Base-by-base conservation (phyloP, 1,140 invertebrate genomes). In the Cataglyphis hispanica region DNA sequence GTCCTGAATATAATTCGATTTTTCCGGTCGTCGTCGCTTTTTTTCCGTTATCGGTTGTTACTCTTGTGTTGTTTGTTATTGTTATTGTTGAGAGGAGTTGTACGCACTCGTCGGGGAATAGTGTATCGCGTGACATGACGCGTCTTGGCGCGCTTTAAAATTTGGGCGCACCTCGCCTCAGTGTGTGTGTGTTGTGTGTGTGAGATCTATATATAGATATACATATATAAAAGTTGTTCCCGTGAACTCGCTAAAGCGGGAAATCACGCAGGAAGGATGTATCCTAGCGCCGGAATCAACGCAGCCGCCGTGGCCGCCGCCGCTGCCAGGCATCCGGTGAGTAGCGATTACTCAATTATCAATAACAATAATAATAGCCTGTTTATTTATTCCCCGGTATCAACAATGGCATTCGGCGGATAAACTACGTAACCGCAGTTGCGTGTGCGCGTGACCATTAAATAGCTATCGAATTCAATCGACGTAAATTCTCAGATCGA, bases 211-310 rank as follows among this genome's bases (percentile, higher is more conserved):
- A 61, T 31, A 61, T 61, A 27, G 3, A 27, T 25, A 61, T 16
- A 31, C 5, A 25, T 61, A 61, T 13, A 61, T 60, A 63, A 25
- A 63, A 63, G 22, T 63, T 63, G 22, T 61, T 61, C 31, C 22
- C 22, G 22, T 31, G 60, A 63, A 63, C 60, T 22, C 60, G 60
- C 60, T 25, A 27, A 37, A 64, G 72, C 58, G 64, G 66, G 50
- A 64, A 67, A 60, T 16, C 69, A 66, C 43, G 77, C 43, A 83
- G 80, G 67, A 85, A 95, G 94, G 90, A 96, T 96, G 96, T 96
- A 96, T 94, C 96, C 96, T 40, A 96, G 95, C 93, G 95, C 96
- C 92, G 96, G 96, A 94, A 96, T 96, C 93, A 96, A 96, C 91
- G 96, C 96, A 86, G 96, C 96, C 90, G 96, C 96, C 78, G 96